Conservation (phyloP, 1,140 invertebrate genomes). For the Ooceraea biroi region DNA sequence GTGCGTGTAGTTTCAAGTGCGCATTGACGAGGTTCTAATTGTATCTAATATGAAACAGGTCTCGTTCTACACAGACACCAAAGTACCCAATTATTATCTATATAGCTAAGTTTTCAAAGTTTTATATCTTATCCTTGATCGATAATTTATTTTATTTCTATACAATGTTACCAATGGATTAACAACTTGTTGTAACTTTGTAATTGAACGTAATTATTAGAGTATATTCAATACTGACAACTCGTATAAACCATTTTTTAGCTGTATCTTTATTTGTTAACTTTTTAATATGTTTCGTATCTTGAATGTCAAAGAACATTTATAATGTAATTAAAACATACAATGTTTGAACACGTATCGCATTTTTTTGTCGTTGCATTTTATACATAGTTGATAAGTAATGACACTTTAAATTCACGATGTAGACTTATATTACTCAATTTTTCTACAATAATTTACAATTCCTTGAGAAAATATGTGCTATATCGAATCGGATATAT, state of each 20-base stretch:
- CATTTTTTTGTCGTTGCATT: conserved; percentile 20
- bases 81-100: conserved; percentile 25
- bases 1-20: conserved; percentile 34
- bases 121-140: conserved; percentile 36
- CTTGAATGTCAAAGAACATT: conserved; percentile 33
- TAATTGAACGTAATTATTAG: conserved; percentile 18
- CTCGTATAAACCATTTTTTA: background rate
- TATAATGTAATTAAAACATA: conserved; percentile 8
- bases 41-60: conserved; percentile 41
- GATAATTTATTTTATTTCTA: conserved; percentile 35
- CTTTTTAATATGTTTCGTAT: conserved; percentile 15
- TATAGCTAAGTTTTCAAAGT: background rate
- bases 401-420: background rate
- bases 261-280: conserved; percentile 23
- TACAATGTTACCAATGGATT: background rate
- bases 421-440: conserved; percentile 5
- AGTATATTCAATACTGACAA: conserved; percentile 16
- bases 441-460: conserved; percentile 27
- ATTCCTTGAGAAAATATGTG: background rate
- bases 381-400: conserved; percentile 15
- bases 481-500: conserved; percentile 48
- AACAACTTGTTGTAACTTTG: conserved; percentile 19
- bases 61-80: conserved; percentile 39
- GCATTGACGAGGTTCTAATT: conserved; percentile 37
- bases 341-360: conserved; percentile 19